Evolutionary conservation across 1,140 invertebrate species (phyloP), one percentile per base, ranked within the genome.

Genomic region (Drosophila mojavensis): DNA sequence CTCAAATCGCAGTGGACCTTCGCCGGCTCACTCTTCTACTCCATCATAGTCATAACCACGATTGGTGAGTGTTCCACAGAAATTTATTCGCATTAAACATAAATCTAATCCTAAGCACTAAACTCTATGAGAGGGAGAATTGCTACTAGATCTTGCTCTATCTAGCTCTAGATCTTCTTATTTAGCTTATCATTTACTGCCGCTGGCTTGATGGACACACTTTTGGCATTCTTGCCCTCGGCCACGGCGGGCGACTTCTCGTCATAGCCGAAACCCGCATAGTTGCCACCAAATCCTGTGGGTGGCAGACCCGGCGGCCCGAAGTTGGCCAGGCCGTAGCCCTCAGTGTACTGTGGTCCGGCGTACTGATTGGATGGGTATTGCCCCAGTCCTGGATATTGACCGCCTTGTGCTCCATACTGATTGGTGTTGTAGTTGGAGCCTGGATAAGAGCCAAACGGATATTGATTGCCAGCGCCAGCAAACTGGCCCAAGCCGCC

Each of bases 41-140:
- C 97, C 67, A 97, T 99, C 79, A 99, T 99, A 81, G 98, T 99
- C 53, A 99, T 99, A 85, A 99, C 98, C 1, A 99, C 98, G 20
- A 99, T 98, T 60, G 98, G 98, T 98, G 91, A 95, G 94, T 93
- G 47, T 45, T 50, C 39, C 24, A 24, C 33, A 63, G 62, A 70
- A 72, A 61, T 91, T 56, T 76, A 70, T 79, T 78, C 58, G 33
- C 48, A 51, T 54, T 65, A 61, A 70, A 28, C 13, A 26, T 17
- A 60, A 63, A 43, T 20, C 41, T 66, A 72, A 64, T 4, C 59
- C 70, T 83, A 89, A 28, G 30, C 24, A 48, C 65, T 72, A 17
- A 48, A 26, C 1, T 26, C 71, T 86, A 61, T 47, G 43, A 47
- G 43, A 47, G n/a, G 43, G n/a, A 47, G 43, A 3, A 54, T 51